Percentiles rank a stretch among this genome's conserved stretches.
Evolutionary conservation across 1,140 invertebrate genomes (phyloP).

Genomic region (Bradysia coprophila): DNA sequence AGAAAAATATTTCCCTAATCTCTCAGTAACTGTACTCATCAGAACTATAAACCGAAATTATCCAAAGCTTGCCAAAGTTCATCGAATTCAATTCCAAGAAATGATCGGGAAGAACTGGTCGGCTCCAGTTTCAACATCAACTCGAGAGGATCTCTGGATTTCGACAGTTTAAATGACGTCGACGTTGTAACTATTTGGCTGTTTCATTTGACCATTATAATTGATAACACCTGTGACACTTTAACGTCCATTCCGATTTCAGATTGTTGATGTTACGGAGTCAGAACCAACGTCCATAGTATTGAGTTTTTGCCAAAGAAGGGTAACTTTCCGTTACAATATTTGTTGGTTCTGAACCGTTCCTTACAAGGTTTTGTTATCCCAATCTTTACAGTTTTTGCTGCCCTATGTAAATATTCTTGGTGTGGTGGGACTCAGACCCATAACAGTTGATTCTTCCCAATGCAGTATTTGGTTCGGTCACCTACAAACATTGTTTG

Average conservation of each 20-base stretch:
- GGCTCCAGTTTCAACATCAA: too few species aligned
- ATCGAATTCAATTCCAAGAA: too few species aligned
- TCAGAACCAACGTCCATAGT: constrained; percentile 52
- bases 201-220: too few species aligned
- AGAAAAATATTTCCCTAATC: too few species aligned
- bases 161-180: too few species aligned
- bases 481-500: constrained; percentile 44
- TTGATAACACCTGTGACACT: too few species aligned
- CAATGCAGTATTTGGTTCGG: constrained; percentile 35
- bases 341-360: not conserved
- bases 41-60: too few species aligned
- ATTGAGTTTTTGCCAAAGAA: constrained; percentile 56
- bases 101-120: too few species aligned
- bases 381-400: constrained; percentile 35
- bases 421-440: constrained; percentile 50
- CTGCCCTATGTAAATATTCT: constrained; percentile 51
- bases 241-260: constrained; percentile 12
- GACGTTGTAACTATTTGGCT: too few species aligned
- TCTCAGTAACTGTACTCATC: too few species aligned
- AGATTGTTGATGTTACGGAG: constrained; percentile 46
- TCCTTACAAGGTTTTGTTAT: not conserved
- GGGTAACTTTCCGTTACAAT: constrained; percentile 26
- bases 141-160: too few species aligned
- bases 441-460: constrained; percentile 38
- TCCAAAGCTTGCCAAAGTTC: too few species aligned